Base-by-base conservation (phyloP, 2,113 vertebrate species). In the Pollachius pollachius region DNA sequence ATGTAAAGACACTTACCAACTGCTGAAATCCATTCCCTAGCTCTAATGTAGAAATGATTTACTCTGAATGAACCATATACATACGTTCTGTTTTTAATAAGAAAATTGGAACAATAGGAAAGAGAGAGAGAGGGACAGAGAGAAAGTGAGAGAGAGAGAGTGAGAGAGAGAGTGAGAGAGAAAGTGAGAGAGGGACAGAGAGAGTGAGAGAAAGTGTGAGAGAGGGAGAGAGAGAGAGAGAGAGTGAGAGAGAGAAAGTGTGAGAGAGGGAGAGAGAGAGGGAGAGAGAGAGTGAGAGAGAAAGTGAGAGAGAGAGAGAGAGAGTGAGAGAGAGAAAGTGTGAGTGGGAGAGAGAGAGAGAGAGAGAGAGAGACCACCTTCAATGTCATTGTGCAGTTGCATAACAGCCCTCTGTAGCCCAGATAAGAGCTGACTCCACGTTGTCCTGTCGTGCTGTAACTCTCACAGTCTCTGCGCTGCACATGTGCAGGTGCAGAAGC, bases 271-370 rank as follows among this genome's bases (percentile, higher is more conserved):
- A 70, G 23, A 60, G 52, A 64, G 52, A 61, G 37, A 67, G n/a
- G n/a, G n/a, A n/a, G n/a, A n/a, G n/a, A n/a, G n/a, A n/a, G n/a
- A n/a, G n/a, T n/a, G 13, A 52, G 70, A 66, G 9, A 34, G 74
- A 25, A n/a, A 21, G 23, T 56, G 52, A 23, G 57, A 54, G n/a
- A 23, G 52, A 19, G 21, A 16, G 56, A 68, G n/a, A 25, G 65
- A 68, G 8, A 19, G 61, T 58, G 7, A 25, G 72, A 69, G 13
- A 52, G 72, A 63, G 9, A 59, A 52, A 68, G 15, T 19, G 66
- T 58, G 15, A 52, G 72, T 48, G 13, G 23, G 57, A 67, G 18
- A 23, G 59, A 60, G 11, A 21, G 19, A 12, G 18, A 61, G 19
- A 12, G 1, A 23, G 18, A 23, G 59, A 61, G 59, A 61, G 59